Percentiles rank a stretch among this genome's conserved stretches.
Conservation (phyloP, 2,797 vertebrate species). For the Trachops cirrhosus region DNA sequence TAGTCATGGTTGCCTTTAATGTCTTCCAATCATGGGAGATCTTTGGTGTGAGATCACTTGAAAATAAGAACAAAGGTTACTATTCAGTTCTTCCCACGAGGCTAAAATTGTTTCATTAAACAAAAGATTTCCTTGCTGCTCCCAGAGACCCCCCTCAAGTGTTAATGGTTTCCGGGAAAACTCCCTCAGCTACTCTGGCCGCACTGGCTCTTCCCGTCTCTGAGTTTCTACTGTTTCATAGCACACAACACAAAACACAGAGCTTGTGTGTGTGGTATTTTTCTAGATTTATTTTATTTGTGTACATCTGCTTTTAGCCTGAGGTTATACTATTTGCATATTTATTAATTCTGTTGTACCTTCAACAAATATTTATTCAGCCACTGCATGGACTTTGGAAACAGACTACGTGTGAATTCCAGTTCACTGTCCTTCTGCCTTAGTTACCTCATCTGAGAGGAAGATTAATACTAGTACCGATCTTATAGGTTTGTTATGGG, state of each 20-base stretch:
- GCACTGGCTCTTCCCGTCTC: background rate
- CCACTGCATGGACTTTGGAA: background rate
- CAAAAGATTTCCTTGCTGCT: background rate
- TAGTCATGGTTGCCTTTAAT: background rate
- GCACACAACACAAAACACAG: background rate
- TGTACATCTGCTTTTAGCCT: background rate
- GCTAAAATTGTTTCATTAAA: background rate
- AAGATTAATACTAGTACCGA: background rate
- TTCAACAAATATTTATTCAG: background rate
- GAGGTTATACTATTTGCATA: background rate
- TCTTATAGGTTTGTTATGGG: background rate
- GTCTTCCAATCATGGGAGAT: background rate
- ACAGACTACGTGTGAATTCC: background rate
- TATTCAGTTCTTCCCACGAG: background rate
- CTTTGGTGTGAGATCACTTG: background rate
- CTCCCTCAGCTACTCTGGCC: too few species aligned
- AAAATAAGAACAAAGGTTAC: background rate
- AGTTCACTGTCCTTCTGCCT: background rate
- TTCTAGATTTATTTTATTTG: background rate
- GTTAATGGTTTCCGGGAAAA: background rate
- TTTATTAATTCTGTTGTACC: background rate
- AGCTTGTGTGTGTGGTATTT: background rate
- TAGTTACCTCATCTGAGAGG: background rate
- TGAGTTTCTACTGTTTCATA: background rate
- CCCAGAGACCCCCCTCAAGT: background rate